Evolutionary conservation across 2,113 vertebrate genomes (phyloP).

Genomic region (Ochotona curzoniae): DNA sequence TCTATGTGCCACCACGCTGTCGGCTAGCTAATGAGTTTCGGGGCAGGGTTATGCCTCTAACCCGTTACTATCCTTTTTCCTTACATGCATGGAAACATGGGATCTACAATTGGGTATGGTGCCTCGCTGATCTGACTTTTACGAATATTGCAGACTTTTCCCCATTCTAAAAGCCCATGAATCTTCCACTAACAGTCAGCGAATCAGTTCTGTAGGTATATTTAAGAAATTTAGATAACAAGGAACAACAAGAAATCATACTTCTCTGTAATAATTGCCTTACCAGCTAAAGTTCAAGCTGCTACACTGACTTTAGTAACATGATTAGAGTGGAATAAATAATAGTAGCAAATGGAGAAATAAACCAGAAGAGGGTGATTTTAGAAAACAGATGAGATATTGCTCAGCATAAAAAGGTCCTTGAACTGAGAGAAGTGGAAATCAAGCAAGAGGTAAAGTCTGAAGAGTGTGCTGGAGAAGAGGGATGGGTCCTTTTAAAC

Average conservation of each 20-base stretch:
- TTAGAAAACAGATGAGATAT: background rate
- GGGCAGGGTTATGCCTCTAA: background rate
- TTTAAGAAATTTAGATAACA: constrained; percentile 24
- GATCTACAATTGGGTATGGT: background rate
- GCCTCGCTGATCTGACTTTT: background rate
- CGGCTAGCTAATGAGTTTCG: background rate
- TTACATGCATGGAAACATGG: background rate
- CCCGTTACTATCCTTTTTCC: background rate
- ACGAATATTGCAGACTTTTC: background rate
- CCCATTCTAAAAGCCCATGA: background rate
- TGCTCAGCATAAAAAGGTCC: background rate
- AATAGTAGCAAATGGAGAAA: constrained; percentile 17
- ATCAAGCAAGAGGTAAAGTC: background rate
- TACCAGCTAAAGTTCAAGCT: constrained; percentile 29
- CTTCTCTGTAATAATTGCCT: constrained; percentile 35
- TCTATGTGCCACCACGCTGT: constrained; percentile 21
- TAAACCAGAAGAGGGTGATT: background rate
- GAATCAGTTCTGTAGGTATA: constrained; percentile 10
- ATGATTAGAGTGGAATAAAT: constrained; percentile 55
- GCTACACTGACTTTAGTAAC: constrained; percentile 41
- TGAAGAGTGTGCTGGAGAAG: constrained; percentile 30
- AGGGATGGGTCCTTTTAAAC: background rate
- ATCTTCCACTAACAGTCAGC: background rate
- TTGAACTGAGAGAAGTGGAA: background rate
- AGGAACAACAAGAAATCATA: background rate